Percentiles rank a stretch among this genome's conserved stretches.
Conservation (phyloP, 2,888 invertebrate species). For the Dascillus cervinus region DNA sequence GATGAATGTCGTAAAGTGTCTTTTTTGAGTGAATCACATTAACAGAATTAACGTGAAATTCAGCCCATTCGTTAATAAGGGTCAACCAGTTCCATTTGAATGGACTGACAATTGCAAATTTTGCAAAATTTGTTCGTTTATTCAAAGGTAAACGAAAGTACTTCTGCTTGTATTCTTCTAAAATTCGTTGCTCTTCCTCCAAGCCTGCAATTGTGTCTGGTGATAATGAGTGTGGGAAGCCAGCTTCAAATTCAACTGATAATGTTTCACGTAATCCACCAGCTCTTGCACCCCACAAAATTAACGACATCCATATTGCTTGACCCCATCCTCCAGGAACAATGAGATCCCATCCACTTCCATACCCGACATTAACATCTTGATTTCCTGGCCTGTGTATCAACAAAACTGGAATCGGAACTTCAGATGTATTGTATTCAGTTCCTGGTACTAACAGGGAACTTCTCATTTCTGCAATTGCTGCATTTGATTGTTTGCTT, state of each 20-base stretch:
- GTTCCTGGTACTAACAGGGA: constrained; percentile 66
- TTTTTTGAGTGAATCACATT: too few species aligned
- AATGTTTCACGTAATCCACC: constrained; percentile 74
- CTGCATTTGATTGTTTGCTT: constrained; percentile 55
- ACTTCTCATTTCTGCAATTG: constrained; percentile 60
- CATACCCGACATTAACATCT: constrained; percentile 48
- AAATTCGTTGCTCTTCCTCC: constrained; percentile 48
- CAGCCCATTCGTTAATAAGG: constrained; percentile 67
- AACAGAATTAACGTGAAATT: too few species aligned
- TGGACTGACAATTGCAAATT: constrained; percentile 69
- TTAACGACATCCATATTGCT: constrained; percentile 76
- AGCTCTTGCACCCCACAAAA: constrained; percentile 71
- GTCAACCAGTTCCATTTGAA: constrained; percentile 68
- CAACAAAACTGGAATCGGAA: constrained; percentile 62
- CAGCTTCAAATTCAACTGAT: constrained; percentile 62
- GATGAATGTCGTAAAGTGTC: too few species aligned
- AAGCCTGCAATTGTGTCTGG: constrained; percentile 71
- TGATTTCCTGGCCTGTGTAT: constrained; percentile 69
- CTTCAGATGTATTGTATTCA: constrained; percentile 45
- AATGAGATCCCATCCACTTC: constrained; percentile 83
- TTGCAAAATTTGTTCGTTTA: constrained; percentile 75
- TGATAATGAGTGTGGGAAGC: constrained; percentile 48
- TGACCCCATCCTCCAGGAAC: constrained; percentile 78
- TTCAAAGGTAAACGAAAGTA: constrained; percentile 77
- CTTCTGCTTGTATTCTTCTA: constrained; percentile 46